Evolutionary conservation across 1,140 invertebrate species (phyloP).

Genomic region (Diachasma alloeum): DNA sequence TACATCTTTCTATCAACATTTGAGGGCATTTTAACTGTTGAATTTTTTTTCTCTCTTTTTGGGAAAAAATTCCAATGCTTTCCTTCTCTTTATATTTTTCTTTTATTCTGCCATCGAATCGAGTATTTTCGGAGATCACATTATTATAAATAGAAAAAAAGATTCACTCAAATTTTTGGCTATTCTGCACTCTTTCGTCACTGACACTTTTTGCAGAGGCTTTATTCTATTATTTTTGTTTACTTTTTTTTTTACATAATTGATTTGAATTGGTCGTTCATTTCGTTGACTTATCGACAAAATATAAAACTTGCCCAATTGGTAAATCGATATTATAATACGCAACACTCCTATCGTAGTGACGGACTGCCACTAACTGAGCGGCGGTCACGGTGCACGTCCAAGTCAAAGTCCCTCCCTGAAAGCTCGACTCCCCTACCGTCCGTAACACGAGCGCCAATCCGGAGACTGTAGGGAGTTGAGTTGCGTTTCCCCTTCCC

Average conservation of each 20-base stretch:
- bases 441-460: conserved; percentile 38
- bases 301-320: no score
- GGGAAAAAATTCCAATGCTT: neutral
- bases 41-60: neutral
- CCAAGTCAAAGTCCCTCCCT: conserved; percentile 39
- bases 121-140: neutral
- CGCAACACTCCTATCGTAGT: conserved; percentile 35
- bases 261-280: neutral
- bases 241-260: neutral
- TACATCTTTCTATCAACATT: neutral
- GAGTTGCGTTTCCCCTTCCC: conserved; percentile 22
- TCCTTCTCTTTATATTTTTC: neutral
- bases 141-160: neutral
- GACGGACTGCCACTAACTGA: conserved; percentile 64
- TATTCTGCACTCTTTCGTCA: neutral
- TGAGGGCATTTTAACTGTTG: neutral
- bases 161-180: neutral
- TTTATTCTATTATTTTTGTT: no score
- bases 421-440: conserved; percentile 43
- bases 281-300: no score
- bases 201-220: neutral
- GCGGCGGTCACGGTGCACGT: conserved; percentile 36
- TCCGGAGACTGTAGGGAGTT: conserved; percentile 26
- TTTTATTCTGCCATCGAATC: neutral
- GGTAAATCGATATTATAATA: no score